Conservation (phyloP, 2,888 invertebrate genomes). For the Trissoscelio sp. region DNA sequence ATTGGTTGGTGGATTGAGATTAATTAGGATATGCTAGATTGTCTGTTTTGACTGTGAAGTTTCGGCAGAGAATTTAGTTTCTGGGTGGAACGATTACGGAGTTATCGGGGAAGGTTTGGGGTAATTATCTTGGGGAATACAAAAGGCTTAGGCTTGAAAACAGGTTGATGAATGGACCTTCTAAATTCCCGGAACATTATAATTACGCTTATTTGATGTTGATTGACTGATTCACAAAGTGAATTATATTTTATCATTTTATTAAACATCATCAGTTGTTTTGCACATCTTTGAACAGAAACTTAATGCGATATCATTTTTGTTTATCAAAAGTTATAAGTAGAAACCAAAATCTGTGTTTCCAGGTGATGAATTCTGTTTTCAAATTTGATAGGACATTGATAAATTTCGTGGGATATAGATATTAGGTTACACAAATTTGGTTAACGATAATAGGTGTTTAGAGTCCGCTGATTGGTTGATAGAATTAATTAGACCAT, state of each 20-base stretch:
- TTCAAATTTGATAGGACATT: neutral
- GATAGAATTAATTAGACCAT: constrained; percentile 4
- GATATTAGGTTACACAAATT: constrained; percentile 7
- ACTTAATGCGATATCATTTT: too few species aligned
- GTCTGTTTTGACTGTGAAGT: constrained; percentile 13
- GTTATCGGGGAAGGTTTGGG: neutral
- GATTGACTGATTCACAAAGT: neutral
- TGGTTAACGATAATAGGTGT: constrained; percentile 3
- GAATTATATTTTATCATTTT: neutral
- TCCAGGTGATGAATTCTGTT: neutral
- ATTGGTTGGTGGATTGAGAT: constrained; percentile 12
- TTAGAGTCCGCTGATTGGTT: constrained; percentile 9
- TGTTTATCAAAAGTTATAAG: too few species aligned
- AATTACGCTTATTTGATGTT: neutral
- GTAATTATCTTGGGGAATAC: constrained; percentile 14
- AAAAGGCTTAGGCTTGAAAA: neutral
- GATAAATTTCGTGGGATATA: neutral
- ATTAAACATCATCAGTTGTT: too few species aligned
- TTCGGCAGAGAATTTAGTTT: neutral
- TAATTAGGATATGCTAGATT: constrained; percentile 18
- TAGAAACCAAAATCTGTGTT: too few species aligned
- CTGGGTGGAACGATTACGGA: neutral
- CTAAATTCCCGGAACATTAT: neutral
- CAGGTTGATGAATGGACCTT: constrained; percentile 1
- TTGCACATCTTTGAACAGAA: too few species aligned